Evolutionary conservation across 2,113 vertebrate species (phyloP).

Genomic region (Salvelinus namaycush): DNA sequence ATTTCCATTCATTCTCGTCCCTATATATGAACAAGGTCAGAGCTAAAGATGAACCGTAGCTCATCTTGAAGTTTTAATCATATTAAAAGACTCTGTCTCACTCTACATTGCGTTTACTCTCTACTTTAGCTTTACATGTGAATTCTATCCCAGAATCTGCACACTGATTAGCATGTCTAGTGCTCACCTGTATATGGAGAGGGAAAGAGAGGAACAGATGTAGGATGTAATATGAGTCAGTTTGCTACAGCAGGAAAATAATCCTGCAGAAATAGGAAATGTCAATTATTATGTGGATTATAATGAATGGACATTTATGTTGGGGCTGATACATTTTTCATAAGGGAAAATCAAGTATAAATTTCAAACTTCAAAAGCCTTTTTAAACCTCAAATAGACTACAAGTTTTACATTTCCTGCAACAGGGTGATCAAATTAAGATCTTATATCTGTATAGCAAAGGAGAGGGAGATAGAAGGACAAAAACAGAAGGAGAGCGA

Average conservation of each 20-base stretch:
- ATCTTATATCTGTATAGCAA: too few species aligned
- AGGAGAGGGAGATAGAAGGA: slow-evolving; percentile 12
- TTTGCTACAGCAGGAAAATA: too few species aligned
- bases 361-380: too few species aligned
- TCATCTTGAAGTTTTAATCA: background rate
- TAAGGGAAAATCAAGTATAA: too few species aligned
- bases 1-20: background rate
- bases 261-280: too few species aligned
- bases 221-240: too few species aligned
- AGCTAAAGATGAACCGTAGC: background rate
- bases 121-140: slow-evolving; percentile 23
- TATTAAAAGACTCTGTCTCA: background rate
- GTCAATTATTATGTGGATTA: too few species aligned
- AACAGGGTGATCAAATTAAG: too few species aligned
- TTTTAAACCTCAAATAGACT: too few species aligned
- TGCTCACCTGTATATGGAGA: slow-evolving; percentile 12
- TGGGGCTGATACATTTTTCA: too few species aligned
- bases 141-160: slow-evolving; percentile 12
- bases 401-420: too few species aligned
- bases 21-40: background rate
- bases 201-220: slow-evolving; percentile 6
- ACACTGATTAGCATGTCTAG: slow-evolving; percentile 53
- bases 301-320: too few species aligned
- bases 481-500: slow-evolving; percentile 23
- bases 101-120: background rate